These are phyloP conservation scores for Scarus forsteni DNA, from an alignment of 2,797 vertebrate genomes.

Conservation along the genomic window DNA sequence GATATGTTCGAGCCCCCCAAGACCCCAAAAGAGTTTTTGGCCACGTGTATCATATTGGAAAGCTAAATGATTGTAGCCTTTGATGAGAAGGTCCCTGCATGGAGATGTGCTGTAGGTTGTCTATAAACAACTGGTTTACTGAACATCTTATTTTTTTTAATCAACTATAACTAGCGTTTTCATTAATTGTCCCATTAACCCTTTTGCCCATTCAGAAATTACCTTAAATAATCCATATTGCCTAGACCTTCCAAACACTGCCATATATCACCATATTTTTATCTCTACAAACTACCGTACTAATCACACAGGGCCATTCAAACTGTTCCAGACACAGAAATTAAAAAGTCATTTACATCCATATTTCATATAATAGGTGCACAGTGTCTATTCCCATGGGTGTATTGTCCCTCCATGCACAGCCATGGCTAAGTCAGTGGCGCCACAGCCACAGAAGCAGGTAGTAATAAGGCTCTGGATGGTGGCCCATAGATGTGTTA, in stretches of 20 bases:
- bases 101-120: too few relatives aligned
- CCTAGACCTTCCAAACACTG: constrained; percentile 28
- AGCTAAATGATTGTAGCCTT: too few relatives aligned
- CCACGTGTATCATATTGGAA: too few relatives aligned
- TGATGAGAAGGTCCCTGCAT: too few relatives aligned
- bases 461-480: constrained; percentile 80
- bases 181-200: too few relatives aligned
- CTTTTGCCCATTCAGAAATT: too few relatives aligned
- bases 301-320: constrained; percentile 38
- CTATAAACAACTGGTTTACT: too few relatives aligned
- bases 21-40: too few relatives aligned
- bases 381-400: constrained; percentile 62
- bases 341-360: constrained; percentile 73
- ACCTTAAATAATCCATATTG: too few relatives aligned
- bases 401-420: constrained; percentile 61
- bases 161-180: too few relatives aligned
- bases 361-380: constrained; percentile 63
- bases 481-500: constrained; percentile 80
- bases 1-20: too few relatives aligned
- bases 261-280: constrained; percentile 51
- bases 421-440: constrained; percentile 76
- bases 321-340: constrained; percentile 62
- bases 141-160: too few relatives aligned
- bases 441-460: constrained; percentile 78
- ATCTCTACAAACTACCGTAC: constrained; percentile 46